A percentile compares a stretch with the other conserved stretches of the same genome.
Evolutionary conservation across 1,140 invertebrate species (phyloP).

Genomic region (Chironomus striatipennis): DNA sequence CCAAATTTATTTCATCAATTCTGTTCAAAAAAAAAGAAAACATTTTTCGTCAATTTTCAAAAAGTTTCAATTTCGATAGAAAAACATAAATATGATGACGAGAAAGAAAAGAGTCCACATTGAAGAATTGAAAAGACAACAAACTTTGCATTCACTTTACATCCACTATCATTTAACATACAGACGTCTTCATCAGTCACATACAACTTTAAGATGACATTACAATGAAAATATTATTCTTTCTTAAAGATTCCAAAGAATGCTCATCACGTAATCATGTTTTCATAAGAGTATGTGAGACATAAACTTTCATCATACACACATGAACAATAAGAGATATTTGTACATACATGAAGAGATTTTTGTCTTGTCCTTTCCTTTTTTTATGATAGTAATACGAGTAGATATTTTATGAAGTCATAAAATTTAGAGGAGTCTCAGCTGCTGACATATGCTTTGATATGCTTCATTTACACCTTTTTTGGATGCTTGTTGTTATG

Average conservation of each 20-base stretch:
- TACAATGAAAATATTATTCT: constrained; percentile 3
- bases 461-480: no score
- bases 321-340: no score
- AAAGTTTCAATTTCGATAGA: background rate
- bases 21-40: no score
- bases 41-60: no score
- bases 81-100: background rate
- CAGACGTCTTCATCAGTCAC: constrained; percentile 1
- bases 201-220: background rate
- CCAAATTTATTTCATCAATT: no score
- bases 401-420: background rate
- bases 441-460: no score
- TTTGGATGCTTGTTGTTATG: no score
- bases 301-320: background rate
- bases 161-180: background rate
- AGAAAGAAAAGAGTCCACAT: background rate
- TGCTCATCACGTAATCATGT: constrained; percentile 12
- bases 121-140: background rate
- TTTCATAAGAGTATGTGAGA: background rate
- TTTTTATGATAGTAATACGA: background rate
- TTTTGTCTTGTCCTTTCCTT: background rate
- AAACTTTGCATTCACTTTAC: background rate
- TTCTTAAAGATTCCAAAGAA: background rate
- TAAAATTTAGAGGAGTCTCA: background rate
- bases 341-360: background rate